Base-by-base conservation (phyloP, 2,888 invertebrate species). In the Euzetes globulus region DNA sequence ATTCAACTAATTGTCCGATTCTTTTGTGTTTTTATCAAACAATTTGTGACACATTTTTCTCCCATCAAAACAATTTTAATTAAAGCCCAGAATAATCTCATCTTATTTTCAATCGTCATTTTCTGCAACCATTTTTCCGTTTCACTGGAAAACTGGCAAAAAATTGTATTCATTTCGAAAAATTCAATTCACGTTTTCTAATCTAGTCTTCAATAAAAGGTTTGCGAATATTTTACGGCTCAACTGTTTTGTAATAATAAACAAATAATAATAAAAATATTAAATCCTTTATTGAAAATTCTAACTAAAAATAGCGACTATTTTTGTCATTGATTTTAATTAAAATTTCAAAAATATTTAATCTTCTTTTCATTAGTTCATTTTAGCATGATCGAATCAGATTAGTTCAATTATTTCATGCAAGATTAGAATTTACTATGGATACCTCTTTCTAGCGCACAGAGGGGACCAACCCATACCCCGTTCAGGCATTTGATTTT, bases 401-500 rank as follows among this genome's bases (percentile, higher is more conserved):
- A 58, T 58, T n/a, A 6, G 5, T 33, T 7, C 4, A 33, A 33
- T 47, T 11, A n/a, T n/a, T 47, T 47, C 11, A 47, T 17, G n/a
- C n/a, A n/a, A n/a, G n/a, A n/a, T n/a, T n/a, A n/a, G n/a, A n/a
- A n/a, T n/a, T n/a, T n/a, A n/a, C n/a, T n/a, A n/a, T n/a, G 19
- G 19, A 84, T 85, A 90, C 91, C 90, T 85, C 88, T 87, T 71
- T 80, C 79, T 77, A 86, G 87, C 71, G 88, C 89, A 82, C 91
- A 91, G 25, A 91, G 84, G 0, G 91, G 91, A 2, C 91, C 91
- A 58, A 91, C 89, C 91, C 91, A 91, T 81, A 90, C 88, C 65
- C 91, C 91, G 81, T 89, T 90, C 76, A 91, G 88, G 81, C 91
- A 91, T 82, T 91, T 91, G 78, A 91, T 90, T 83, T 91, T 91